Base-by-base conservation (phyloP, 2,888 invertebrate genomes). In the Heteromyza rotundicornis region DNA sequence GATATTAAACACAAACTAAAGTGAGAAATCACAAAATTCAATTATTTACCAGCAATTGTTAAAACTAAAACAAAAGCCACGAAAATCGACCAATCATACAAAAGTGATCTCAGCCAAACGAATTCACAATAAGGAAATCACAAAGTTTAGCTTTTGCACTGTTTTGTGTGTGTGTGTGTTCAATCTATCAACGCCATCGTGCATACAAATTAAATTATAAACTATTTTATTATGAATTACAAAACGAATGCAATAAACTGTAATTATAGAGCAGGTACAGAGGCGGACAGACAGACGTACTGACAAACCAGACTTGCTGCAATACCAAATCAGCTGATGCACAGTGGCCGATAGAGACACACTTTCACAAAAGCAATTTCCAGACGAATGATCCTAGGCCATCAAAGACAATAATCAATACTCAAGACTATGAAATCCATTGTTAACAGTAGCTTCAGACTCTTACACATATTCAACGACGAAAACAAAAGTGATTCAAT, bases 221-320 rank as follows among this genome's bases (percentile, higher is more conserved):
- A 40, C 40, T 12, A 40, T 40, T 40, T 40, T 40, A 40, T 40
- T 14, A 14, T 40, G n/a, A 40, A 40, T 40, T 47, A 47, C 3
- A 47, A 19, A 47, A 47, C 17, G 47, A 19, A 47, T 47, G 47
- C 20, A 19, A 47, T 40, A 47, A 47, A 47, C 7, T 47, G 47
- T 47, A 47, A 47, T 47, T 47, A 47, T 20, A 14, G 20, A 17
- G 47, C 47, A 47, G 10, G 27, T 27, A 10, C 10, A 27, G 5
- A 5, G 27, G 7, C 5, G 7, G 27, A 27, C 27, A 27, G 27
- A 27, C 27, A 27, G 7, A 5, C 7, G 27, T 27, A 27, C 27
- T 27, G 27, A 10, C 27, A 27, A 27, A 62, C 60, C 61, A 60
- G 64, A 69, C 66, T 58, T 63, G 44, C 60, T 27, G 27, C 27